A percentile compares a stretch with the other conserved stretches of the same genome.
phyloP scores from a whole-genome alignment of 2,888 invertebrate species.

The Macropis europaea region DNA sequence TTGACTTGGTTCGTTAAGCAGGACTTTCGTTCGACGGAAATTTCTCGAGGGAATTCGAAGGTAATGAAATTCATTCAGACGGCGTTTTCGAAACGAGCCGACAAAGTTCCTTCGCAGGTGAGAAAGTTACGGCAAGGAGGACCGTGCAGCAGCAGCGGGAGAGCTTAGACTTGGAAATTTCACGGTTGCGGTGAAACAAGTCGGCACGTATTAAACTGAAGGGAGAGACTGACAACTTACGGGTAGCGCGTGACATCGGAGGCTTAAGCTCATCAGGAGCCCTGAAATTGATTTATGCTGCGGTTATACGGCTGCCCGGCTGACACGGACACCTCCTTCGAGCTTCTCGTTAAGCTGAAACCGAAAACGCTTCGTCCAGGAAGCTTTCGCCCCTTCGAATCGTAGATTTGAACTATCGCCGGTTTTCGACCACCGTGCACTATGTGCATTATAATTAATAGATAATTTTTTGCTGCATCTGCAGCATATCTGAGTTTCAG shows the following conservation, averaged over 20 bases:
- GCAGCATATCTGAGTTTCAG: too few relatives aligned
- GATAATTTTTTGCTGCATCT: too few relatives aligned
- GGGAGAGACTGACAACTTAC: background rate
- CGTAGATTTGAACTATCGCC: too few relatives aligned
- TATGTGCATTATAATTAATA: too few relatives aligned
- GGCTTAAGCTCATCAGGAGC: slow-evolving; percentile 42
- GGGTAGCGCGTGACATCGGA: slow-evolving; percentile 1
- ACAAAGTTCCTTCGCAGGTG: background rate
- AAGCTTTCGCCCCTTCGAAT: too few relatives aligned
- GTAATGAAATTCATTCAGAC: background rate
- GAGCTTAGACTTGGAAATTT: slow-evolving; percentile 5
- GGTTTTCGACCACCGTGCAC: too few relatives aligned
- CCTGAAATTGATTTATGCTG: slow-evolving; percentile 46
- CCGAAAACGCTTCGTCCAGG: too few relatives aligned
- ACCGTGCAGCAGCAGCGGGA: too few relatives aligned
- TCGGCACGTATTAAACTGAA: background rate
- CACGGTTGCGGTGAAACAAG: background rate
- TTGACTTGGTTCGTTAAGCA: background rate
- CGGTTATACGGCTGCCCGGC: background rate
- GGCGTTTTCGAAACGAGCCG: background rate
- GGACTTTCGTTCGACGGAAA: background rate
- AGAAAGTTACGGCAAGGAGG: background rate
- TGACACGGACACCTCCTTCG: background rate
- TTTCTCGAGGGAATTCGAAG: background rate
- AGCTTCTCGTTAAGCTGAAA: background rate